Evolutionary conservation across 2,888 invertebrate species (phyloP), one percentile per base, ranked within the genome.

Genomic region (Frankliniella intonsa): DNA sequence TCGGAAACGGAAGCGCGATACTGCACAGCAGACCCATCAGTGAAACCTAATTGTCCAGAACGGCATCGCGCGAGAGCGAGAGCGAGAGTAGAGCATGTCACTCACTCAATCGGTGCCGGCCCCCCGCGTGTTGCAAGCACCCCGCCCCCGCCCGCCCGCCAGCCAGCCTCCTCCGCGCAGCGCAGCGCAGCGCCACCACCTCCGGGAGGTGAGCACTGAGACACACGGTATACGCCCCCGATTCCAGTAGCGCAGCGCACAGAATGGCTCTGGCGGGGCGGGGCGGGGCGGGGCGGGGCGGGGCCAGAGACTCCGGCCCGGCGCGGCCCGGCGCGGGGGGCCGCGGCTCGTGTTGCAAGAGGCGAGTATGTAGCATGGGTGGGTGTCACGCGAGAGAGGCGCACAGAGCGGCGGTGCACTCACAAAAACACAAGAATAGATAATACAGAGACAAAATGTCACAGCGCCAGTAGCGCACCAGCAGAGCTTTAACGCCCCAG

Each of bases 341-440:
- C 38, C 38, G 38, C 5, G 38, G 38, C 38, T 62, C 62, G 62
- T 62, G 69, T 19, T 69, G 69, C 69, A 69, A 69, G 69, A 55
- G 14, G 69, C 69, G 12, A 22, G 69, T 76, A 76, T 76, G 69
- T 22, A 76, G 69, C 69, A 76, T 76, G 69, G 69, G 69, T 76
- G 69, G 69, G 69, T 76, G 69, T 76, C 69, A 76, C 69, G 69
- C 69, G 69, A 76, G 69, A 22, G 38, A 38, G 38, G 38, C 38
- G 38, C 38, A 38, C 38, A 22, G 12, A 76, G 25, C 11, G 55
- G 55, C 14, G 17, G 55, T 55, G 55, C 55, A 55, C 55, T 19
- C 14, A 55, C 55, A 55, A 55, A 55, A 55, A 55, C 55, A 55
- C 14, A 55, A 55, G 55, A 55, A 55, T 38, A 38, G 38, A 55